Base-by-base conservation (phyloP, 1,140 invertebrate species). In the Musca vetustissima region DNA sequence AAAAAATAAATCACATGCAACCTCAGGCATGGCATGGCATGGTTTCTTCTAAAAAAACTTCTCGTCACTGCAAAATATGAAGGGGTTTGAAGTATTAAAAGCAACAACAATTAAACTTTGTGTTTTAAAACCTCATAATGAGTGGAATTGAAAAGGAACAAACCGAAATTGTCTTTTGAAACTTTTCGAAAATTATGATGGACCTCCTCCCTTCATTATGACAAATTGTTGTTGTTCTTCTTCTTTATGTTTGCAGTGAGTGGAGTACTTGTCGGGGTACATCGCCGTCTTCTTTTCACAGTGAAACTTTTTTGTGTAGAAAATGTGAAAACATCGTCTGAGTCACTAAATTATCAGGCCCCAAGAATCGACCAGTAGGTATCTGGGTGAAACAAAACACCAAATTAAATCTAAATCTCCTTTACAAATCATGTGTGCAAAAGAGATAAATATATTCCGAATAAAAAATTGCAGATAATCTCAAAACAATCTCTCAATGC, bases 301-400 rank as follows among this genome's bases (percentile, higher is more conserved):
- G 24, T 24, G 24, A 24, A 66, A 49, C 28, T 24, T 47, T n/a
- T 15, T 25, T 66, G 53, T 57, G 36, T 57, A 57, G 57, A 61
- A 61, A 61, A 47, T 43, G 43, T 55, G 64, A 70, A 70, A 70
- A 67, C 66, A 49, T 67, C 65, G 69, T 69, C 64, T 72, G 71
- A 72, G 67, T 72, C 69, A 72, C 71, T 72, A 72, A 72, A 69
- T 49, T 48, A 72, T 47, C 67, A 72, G 67, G 71, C 64, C 25
- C 19, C 22, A 67, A 72, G 67, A 11, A 36, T 28, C 0, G 17
- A 1, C 4, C 19, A 52, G 66, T 11, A 28, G 25, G 53, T 19
- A 15, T 21, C 14, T 17, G n/a, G 8, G 49, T 32, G 36, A 67
- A 67, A 36, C 55, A 8, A n/a, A 25, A 47, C 2, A 11, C 1